A percentile compares a stretch with the other conserved stretches of the same genome.
phyloP scores from a whole-genome alignment of 2,113 vertebrate genomes.

The Nettapus auritus region DNA sequence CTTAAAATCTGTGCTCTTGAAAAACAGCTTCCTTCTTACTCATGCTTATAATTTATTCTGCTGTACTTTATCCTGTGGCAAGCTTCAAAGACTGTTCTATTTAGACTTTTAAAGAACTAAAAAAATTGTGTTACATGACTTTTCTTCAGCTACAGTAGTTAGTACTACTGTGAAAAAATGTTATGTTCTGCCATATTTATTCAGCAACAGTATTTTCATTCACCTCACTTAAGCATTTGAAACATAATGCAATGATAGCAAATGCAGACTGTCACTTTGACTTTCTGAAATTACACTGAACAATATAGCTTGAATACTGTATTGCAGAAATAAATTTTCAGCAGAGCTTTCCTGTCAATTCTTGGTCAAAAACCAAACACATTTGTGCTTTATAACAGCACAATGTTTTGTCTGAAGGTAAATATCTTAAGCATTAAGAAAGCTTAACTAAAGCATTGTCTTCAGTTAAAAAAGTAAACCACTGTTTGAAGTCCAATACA shows the following conservation, averaged over 20 bases:
- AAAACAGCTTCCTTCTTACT: background rate
- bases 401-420: background rate
- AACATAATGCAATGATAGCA: background rate
- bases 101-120: background rate
- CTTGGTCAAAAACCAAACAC: background rate
- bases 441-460: background rate
- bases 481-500: background rate
- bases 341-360: background rate
- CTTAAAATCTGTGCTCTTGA: background rate
- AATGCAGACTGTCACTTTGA: background rate
- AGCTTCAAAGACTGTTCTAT: background rate
- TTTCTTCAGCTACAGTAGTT: background rate
- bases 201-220: background rate
- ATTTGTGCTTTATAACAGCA: background rate
- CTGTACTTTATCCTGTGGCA: background rate
- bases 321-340: background rate
- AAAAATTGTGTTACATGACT: background rate
- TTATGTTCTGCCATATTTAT: background rate
- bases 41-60: background rate
- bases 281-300: background rate
- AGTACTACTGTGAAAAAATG: background rate
- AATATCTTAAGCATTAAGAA: background rate
- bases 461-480: background rate
- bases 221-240: background rate
- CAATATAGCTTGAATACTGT: background rate